These are phyloP conservation scores for Philereme transversata DNA, from an alignment of 2,888 invertebrate genomes.

Conservation along the genomic window DNA sequence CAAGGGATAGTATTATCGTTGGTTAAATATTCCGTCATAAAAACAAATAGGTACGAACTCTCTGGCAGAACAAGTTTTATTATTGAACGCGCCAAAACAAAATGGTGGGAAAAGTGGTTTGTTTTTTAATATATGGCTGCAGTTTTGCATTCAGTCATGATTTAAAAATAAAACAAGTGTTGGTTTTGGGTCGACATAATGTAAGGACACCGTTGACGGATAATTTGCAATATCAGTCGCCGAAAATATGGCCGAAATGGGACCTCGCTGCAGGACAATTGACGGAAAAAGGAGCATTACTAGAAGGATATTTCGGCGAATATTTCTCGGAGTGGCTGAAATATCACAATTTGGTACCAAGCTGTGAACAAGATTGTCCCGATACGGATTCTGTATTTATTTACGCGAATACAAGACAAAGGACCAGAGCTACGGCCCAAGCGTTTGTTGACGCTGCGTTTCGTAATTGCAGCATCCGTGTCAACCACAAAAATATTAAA, in stretches of 20 bases:
- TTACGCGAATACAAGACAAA: conserved; percentile 61
- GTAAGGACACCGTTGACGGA: conserved; percentile 59
- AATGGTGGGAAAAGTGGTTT: conserved; percentile 26
- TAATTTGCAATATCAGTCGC: conserved; percentile 48
- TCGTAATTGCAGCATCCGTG: conserved; percentile 53
- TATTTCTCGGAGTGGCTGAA: conserved; percentile 63
- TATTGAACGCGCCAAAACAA: neutral
- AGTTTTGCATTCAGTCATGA: conserved; percentile 10
- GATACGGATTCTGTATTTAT: conserved; percentile 48
- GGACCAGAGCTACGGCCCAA: conserved; percentile 62
- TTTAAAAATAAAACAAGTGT: conserved; percentile 48
- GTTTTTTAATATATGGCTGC: conserved; percentile 7
- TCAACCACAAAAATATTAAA: conserved; percentile 46
- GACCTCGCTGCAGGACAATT: conserved; percentile 51
- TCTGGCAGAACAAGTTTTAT: no score
- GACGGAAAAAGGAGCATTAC: conserved; percentile 59
- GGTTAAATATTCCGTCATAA: neutral
- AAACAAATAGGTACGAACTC: no score
- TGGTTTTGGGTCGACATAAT: conserved; percentile 66
- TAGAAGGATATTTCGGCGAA: conserved; percentile 66
- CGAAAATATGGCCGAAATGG: conserved; percentile 59
- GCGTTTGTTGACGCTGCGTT: conserved; percentile 62
- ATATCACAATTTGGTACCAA: conserved; percentile 46
- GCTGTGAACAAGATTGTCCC: conserved; percentile 48
- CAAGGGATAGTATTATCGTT: neutral